Percentiles rank a stretch among this genome's conserved stretches.
Conservation (phyloP, 2,113 vertebrate genomes). For the Melanerpes formicivorus region DNA sequence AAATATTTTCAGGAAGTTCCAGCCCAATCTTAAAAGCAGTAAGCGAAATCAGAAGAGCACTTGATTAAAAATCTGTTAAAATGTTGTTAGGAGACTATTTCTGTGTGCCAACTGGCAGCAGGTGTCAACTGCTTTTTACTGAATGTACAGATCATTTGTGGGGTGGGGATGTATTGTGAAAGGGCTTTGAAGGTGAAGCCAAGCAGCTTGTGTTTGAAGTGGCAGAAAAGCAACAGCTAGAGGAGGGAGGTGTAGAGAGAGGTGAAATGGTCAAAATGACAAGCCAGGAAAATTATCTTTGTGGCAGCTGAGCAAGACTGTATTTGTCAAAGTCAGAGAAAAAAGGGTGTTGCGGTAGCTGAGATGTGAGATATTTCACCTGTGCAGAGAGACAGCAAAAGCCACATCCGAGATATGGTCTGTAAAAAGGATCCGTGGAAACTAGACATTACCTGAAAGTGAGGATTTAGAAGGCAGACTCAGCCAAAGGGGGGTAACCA, state of each 20-base stretch:
- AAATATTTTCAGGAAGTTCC: background rate
- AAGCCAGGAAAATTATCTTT: slow-evolving; percentile 25
- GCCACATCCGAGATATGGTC: background rate
- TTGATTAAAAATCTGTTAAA: background rate
- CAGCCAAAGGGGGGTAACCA: background rate
- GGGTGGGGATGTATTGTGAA: background rate
- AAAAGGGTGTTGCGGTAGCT: background rate
- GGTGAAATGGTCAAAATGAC: slow-evolving; percentile 41
- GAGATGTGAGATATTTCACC: background rate
- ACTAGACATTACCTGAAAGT: background rate
- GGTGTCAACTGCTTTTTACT: background rate
- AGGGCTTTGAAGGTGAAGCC: slow-evolving; percentile 34
- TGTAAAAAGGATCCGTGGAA: slow-evolving; percentile 4
- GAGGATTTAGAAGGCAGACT: background rate
- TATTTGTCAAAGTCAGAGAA: slow-evolving; percentile 41
- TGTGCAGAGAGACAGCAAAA: slow-evolving; percentile 11
- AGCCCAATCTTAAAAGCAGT: background rate
- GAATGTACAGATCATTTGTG: slow-evolving; percentile 13
- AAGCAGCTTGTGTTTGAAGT: slow-evolving; percentile 37
- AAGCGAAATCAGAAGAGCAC: background rate
- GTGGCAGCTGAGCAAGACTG: slow-evolving; percentile 18
- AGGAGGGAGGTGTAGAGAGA: background rate
- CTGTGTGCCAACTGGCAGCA: background rate
- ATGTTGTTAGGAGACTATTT: background rate
- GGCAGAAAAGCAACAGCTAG: background rate